Base-by-base conservation (phyloP, 2,888 invertebrate species). In the Pristionchus maxplancki region DNA sequence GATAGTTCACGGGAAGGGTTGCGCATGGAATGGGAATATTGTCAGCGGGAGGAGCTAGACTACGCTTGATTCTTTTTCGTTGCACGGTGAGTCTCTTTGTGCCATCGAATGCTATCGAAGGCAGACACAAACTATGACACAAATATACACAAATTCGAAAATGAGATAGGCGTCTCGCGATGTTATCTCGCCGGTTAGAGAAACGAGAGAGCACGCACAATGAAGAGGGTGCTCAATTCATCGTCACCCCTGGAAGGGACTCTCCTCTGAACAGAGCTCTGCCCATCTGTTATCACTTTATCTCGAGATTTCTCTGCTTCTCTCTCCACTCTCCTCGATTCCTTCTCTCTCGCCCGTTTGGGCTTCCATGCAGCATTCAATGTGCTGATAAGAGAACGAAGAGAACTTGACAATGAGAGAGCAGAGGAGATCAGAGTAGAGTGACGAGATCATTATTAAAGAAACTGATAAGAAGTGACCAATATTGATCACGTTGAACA, bases 241-340 rank as follows among this genome's bases (percentile, higher is more conserved):
- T n/a, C n/a, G n/a, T n/a, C n/a, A n/a, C n/a, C 9, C 24, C 58
- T 24, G 58, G 20, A 4, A 24, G 58, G 6, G 50, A 20, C 20
- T 20, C 15, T 50, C 13, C 50, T 20, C 4, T 50, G 50, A 50
- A 58, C 58, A 58, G 24, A 58, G 58, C n/a, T 50, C 11, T 58
- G 58, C 24, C 20, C 58, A 58, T 58, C 50, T 50, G 44, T 78
- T 78, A 78, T 78, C 78, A 78, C 17, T 40, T 4, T 11, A n/a
- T 58, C 24, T 20, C 9, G 6, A 71, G 71, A 34, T 71, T 9
- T 37, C 44, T 78, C 78, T 78, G 44, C 13, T 48, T 78, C 78
- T 78, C 78, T 71, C 71, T 44, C 48, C 15, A 28, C 78, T 78
- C 78, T 78, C 78, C 48, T n/a, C 78, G 11, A 78, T 48, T 34